Evolutionary conservation across 2,888 invertebrate species (phyloP).

Genomic region (Julus scandinavius): DNA sequence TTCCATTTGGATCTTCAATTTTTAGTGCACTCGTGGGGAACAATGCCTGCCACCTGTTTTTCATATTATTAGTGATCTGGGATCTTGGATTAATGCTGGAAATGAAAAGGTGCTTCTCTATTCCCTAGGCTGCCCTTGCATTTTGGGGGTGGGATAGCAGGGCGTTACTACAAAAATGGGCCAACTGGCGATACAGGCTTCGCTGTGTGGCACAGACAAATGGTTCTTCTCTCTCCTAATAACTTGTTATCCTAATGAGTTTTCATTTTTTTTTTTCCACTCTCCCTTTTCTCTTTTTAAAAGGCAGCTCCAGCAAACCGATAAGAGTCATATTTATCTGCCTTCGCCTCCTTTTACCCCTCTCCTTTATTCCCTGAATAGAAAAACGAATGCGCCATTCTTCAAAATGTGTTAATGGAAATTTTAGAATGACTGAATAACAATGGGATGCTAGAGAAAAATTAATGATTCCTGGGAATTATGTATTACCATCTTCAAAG

Average conservation of each 20-base stretch:
- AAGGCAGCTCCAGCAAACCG: slow-evolving; percentile 27
- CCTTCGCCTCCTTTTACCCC: slow-evolving; percentile 32
- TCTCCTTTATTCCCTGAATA: background rate
- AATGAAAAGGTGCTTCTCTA: slow-evolving; percentile 1
- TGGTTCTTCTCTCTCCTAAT: slow-evolving; percentile 18
- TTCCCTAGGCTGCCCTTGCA: background rate
- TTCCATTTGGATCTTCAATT: too few relatives aligned
- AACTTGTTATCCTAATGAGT: slow-evolving; percentile 39
- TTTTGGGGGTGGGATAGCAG: background rate
- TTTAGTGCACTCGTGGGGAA: background rate
- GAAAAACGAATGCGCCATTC: slow-evolving; percentile 34
- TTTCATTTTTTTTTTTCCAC: background rate
- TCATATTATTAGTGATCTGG: background rate
- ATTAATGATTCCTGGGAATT: slow-evolving; percentile 42
- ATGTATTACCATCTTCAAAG: slow-evolving; percentile 16
- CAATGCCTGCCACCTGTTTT: background rate
- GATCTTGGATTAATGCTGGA: background rate
- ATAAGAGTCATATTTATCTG: slow-evolving; percentile 42
- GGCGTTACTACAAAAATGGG: background rate
- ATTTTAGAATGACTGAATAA: slow-evolving; percentile 38
- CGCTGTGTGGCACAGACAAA: background rate
- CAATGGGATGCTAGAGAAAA: slow-evolving; percentile 38
- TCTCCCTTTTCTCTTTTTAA: background rate
- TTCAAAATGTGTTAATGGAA: slow-evolving; percentile 32
- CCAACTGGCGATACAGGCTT: background rate